Conservation (phyloP, 1,140 invertebrate genomes). For the Drosophila teissieri region DNA sequence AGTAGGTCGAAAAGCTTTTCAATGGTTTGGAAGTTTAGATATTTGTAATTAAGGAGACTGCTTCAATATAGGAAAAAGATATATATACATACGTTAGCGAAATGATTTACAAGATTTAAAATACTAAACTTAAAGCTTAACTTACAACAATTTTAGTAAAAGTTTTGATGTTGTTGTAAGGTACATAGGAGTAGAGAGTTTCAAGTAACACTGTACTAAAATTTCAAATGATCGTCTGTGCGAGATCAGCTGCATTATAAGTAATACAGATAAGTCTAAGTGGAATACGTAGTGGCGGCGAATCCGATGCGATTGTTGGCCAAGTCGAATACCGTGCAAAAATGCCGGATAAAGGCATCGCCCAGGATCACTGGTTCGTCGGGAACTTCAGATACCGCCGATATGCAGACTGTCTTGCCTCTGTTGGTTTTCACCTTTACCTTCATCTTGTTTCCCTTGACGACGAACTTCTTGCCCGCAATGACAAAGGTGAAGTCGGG, state of each 20-base stretch:
- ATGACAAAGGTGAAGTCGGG: conserved; percentile 28
- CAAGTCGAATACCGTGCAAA: conserved; percentile 24
- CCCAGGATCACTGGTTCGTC: conserved; percentile 25
- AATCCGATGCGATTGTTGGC: conserved; percentile 24
- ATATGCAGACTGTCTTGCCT: conserved; percentile 37
- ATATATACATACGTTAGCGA: too few species aligned
- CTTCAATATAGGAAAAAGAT: too few species aligned
- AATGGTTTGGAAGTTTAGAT: neutral
- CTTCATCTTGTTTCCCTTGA: conserved; percentile 23
- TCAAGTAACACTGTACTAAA: too few species aligned
- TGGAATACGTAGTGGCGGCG: conserved; percentile 12
- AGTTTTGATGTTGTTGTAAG: too few species aligned
- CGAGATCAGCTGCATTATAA: conserved; percentile 20
- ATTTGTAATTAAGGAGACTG: neutral
- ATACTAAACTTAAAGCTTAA: neutral
- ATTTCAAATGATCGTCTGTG: neutral
- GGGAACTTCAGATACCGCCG: neutral
- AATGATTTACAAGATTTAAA: too few species aligned
- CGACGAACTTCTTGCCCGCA: neutral
- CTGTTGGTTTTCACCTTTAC: conserved; percentile 20
- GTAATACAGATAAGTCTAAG: neutral
- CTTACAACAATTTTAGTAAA: too few species aligned
- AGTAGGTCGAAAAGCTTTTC: neutral
- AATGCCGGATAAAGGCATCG: conserved; percentile 28
- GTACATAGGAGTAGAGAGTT: too few species aligned